Evolutionary conservation across 1,140 invertebrate genomes (phyloP).

Genomic region (Drosophila mayri): DNA sequence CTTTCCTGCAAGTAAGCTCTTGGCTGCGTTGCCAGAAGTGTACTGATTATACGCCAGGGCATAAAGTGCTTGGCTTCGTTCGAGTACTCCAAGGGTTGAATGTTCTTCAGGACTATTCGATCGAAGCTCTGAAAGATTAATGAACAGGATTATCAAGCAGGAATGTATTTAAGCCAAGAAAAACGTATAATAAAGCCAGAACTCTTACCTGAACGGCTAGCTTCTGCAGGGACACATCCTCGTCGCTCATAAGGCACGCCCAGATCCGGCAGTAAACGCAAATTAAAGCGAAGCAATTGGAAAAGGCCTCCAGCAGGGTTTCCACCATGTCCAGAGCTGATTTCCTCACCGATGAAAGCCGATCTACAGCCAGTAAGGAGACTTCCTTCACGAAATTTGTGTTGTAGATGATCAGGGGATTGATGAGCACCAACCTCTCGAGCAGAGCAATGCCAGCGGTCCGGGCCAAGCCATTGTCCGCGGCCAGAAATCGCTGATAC

Average conservation of each 20-base stretch:
- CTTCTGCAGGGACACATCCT: conserved; percentile 66
- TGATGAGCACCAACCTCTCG: conserved; percentile 68
- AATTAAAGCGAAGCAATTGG: conserved; percentile 72
- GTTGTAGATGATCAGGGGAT: conserved; percentile 77
- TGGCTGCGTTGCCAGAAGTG: conserved; percentile 59
- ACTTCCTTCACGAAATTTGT: conserved; percentile 73
- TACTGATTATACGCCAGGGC: conserved; percentile 81
- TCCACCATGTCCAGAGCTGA: conserved; percentile 66
- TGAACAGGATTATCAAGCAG: neutral
- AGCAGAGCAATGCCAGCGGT: conserved; percentile 69
- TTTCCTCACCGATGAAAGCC: conserved; percentile 68
- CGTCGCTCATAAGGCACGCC: conserved; percentile 68
- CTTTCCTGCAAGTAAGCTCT: conserved; percentile 71
- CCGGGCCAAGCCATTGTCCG: conserved; percentile 61
- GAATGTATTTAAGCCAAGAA: rapidly evolving
- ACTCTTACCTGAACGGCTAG: conserved; percentile 60
- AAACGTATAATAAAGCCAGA: neutral
- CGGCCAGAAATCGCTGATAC: conserved; percentile 64
- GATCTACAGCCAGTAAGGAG: conserved; percentile 59
- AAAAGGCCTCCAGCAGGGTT: conserved; percentile 60
- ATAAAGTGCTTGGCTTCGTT: conserved; percentile 75
- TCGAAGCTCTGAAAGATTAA: conserved; percentile 65
- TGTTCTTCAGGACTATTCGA: conserved; percentile 59
- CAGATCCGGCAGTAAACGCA: conserved; percentile 76
- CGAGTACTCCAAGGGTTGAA: conserved; percentile 69